Conservation (phyloP, 1,140 invertebrate genomes). For the Penaeus japonicus region DNA sequence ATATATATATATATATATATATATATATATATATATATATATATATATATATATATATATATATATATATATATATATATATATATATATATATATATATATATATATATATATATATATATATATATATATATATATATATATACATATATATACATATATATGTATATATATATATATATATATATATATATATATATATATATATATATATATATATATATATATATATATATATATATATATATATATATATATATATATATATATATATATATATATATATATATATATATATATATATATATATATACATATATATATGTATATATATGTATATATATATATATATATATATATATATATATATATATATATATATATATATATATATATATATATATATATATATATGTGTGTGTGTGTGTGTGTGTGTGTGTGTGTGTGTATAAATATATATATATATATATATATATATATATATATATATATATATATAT, state of each 20-base stretch:
- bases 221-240: conserved; percentile 15
- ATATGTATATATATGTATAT: neutral
- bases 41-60: neutral
- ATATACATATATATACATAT: neutral
- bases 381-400: conserved; percentile 8
- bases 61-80: neutral
- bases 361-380: neutral
- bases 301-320: neutral
- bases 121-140: neutral
- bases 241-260: neutral
- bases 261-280: neutral
- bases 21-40: neutral
- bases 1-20: neutral
- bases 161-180: neutral
- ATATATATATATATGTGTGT: neutral
- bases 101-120: conserved; percentile 13
- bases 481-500: neutral
- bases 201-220: neutral
- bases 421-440: neutral
- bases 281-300: neutral
- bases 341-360: conserved; percentile 2
- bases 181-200: neutral
- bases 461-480: neutral
- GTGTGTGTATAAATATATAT: neutral
- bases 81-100: neutral